phyloP scores from a whole-genome alignment of 1,140 invertebrate genomes.

The Procambarus virginalis region DNA sequence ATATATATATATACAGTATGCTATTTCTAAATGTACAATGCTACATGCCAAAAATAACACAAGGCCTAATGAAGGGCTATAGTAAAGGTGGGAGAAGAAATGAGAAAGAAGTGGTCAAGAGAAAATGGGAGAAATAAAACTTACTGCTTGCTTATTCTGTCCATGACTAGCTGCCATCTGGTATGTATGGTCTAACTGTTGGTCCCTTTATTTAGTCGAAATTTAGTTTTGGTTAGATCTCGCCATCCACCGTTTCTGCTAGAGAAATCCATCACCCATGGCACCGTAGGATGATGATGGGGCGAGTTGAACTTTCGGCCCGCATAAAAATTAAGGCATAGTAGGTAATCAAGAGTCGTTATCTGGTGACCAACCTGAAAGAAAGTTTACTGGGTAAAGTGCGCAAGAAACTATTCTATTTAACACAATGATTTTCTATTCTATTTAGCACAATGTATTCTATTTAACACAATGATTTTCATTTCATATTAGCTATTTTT shows the following conservation, averaged over 20 bases:
- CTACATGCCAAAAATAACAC: too few relatives aligned
- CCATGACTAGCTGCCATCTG: conserved; percentile 59
- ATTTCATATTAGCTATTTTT: too few relatives aligned
- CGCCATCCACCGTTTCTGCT: conserved; percentile 81
- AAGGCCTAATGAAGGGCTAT: too few relatives aligned
- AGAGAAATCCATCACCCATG: conserved; percentile 97
- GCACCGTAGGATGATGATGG: conserved; percentile 94
- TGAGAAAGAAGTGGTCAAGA: too few relatives aligned
- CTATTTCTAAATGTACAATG: too few relatives aligned
- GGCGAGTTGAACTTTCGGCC: conserved; percentile 88
- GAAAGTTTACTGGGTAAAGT: background rate
- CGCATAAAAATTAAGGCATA: conserved; percentile 80
- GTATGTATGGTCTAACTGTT: conserved; percentile 84
- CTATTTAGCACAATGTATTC: too few relatives aligned
- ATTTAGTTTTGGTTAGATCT: conserved; percentile 95
- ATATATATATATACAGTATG: too few relatives aligned
- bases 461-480: too few relatives aligned
- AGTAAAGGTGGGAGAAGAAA: too few relatives aligned
- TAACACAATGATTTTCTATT: too few relatives aligned
- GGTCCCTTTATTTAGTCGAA: conserved; percentile 95
- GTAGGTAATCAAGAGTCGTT: conserved; percentile 64
- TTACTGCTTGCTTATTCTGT: conserved; percentile 45
- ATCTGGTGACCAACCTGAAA: conserved; percentile 58
- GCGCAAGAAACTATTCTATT: too few relatives aligned
- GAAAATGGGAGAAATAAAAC: background rate